These are phyloP conservation scores for Augiades crinisus DNA, from an alignment of 2,888 invertebrate species.

Conservation along the genomic window DNA sequence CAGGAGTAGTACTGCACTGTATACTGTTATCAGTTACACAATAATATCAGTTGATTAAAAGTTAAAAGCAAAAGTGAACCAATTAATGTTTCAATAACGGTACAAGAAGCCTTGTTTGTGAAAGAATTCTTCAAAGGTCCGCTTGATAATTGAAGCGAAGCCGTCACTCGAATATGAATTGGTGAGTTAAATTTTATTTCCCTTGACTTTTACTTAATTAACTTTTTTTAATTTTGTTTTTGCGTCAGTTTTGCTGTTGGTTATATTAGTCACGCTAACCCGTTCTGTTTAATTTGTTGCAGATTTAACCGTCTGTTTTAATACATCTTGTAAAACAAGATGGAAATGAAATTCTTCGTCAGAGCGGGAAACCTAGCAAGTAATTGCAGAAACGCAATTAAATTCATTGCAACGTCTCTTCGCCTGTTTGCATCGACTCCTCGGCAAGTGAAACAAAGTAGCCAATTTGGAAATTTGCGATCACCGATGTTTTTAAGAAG, in stretches of 20 bases:
- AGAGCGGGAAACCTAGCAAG: slow-evolving; percentile 11
- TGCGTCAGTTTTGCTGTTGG: no score
- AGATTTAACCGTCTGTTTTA: slow-evolving; percentile 27
- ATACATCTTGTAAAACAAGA: slow-evolving; percentile 25
- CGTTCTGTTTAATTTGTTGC: slow-evolving; percentile 35
- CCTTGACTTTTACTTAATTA: background rate
- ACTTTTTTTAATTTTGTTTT: no score
- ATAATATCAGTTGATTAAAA: slow-evolving; percentile 54
- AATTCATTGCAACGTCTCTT: slow-evolving; percentile 19
- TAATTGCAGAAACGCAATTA: slow-evolving; percentile 26
- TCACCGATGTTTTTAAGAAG: background rate
- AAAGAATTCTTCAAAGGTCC: slow-evolving; percentile 42
- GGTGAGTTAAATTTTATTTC: slow-evolving; percentile 43
- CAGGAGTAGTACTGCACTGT: slow-evolving; percentile 31
- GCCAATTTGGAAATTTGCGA: slow-evolving; percentile 11
- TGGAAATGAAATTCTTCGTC: slow-evolving; percentile 26
- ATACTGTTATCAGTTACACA: slow-evolving; percentile 31
- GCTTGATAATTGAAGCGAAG: slow-evolving; percentile 34
- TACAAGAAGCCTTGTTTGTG: slow-evolving; percentile 41
- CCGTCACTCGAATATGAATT: slow-evolving; percentile 38
- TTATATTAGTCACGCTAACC: slow-evolving; percentile 12
- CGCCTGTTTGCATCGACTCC: slow-evolving; percentile 12
- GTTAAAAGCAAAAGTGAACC: slow-evolving; percentile 47
- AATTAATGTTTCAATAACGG: slow-evolving; percentile 52
- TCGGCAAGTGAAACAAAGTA: slow-evolving; percentile 18